Conservation (phyloP, 1,140 invertebrate species). For the Hydropsyche tenuis region DNA sequence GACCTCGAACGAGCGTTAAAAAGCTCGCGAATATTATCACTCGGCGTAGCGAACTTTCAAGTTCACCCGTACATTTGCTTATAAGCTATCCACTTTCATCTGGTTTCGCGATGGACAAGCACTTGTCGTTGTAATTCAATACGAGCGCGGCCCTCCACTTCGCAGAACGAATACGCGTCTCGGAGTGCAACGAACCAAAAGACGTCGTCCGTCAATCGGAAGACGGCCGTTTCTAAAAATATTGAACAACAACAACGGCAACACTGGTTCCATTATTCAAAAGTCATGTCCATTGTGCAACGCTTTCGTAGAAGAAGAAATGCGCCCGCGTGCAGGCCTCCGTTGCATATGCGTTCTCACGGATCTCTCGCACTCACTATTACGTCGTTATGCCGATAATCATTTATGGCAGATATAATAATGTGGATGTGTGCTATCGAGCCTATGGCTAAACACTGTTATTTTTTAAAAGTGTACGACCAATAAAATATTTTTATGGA, state of each 20-base stretch:
- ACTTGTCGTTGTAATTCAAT: slow-evolving; percentile 38
- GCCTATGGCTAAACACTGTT: slow-evolving; percentile 13
- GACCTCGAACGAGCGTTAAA: too few relatives aligned
- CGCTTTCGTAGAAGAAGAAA: slow-evolving; percentile 12
- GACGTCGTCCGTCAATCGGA: too few relatives aligned
- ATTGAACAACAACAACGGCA: too few relatives aligned
- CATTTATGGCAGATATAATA: slow-evolving; percentile 26
- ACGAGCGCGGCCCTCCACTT: slow-evolving; percentile 13
- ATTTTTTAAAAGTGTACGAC: slow-evolving; percentile 3
- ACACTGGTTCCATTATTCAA: too few relatives aligned
- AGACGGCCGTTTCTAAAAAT: too few relatives aligned
- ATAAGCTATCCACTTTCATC: slow-evolving; percentile 34
- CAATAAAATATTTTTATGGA: slow-evolving; percentile 13
- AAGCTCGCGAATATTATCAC: too few relatives aligned
- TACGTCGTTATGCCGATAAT: slow-evolving; percentile 22
- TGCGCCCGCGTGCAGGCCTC: slow-evolving; percentile 16
- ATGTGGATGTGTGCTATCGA: slow-evolving; percentile 15
- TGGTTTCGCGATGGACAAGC: slow-evolving; percentile 23
- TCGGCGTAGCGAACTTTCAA: too few relatives aligned
- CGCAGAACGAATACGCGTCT: too few relatives aligned
- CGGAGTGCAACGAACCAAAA: too few relatives aligned
- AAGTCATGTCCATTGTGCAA: slow-evolving; percentile 5
- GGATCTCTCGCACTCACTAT: neutral
- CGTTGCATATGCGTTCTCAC: slow-evolving; percentile 11
- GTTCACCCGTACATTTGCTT: slow-evolving; percentile 26